Conservation (phyloP, 1,140 invertebrate genomes). For the Habropoda laboriosa region DNA sequence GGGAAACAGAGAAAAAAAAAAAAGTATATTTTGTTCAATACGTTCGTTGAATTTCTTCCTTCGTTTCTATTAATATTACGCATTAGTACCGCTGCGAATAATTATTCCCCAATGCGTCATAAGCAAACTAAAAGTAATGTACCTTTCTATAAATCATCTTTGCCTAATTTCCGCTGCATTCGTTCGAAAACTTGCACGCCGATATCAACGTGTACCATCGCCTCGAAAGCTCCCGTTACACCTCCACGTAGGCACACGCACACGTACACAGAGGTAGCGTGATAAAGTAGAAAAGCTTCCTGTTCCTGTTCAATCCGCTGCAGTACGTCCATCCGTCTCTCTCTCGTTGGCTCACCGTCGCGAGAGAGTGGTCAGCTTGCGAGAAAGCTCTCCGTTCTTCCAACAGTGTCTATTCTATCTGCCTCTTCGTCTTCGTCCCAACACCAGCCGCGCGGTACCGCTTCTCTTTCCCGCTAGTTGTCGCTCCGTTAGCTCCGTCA, state of each 20-base stretch:
- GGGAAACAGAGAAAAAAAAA: too few species aligned
- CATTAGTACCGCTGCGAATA: too few species aligned
- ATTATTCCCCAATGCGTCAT: too few species aligned
- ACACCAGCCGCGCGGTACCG: constrained; percentile 3
- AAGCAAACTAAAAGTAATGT: background rate
- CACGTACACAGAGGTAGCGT: constrained; percentile 36
- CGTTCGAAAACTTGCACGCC: constrained; percentile 6
- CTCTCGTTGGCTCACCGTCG: constrained; percentile 36
- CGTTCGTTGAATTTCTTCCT: too few species aligned
- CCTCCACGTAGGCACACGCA: constrained; percentile 48
- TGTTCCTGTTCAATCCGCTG: constrained; percentile 12
- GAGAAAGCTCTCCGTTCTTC: constrained; percentile 38
- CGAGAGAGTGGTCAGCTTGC: constrained; percentile 63
- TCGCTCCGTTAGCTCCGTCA: constrained; percentile 38
- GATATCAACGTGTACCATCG: constrained; percentile 45
- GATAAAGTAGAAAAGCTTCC: constrained; percentile 62
- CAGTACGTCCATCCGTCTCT: constrained; percentile 35
- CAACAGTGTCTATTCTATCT: constrained; percentile 39
- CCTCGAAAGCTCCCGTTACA: constrained; percentile 55
- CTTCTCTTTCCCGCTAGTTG: constrained; percentile 19
- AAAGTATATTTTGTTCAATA: background rate
- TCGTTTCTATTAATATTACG: rapidly evolving
- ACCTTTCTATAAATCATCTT: background rate
- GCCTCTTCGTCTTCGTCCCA: constrained; percentile 45
- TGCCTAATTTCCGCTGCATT: constrained; percentile 7